Evolutionary conservation across 1,140 invertebrate genomes (phyloP).

Genomic region (Psix sp.): DNA sequence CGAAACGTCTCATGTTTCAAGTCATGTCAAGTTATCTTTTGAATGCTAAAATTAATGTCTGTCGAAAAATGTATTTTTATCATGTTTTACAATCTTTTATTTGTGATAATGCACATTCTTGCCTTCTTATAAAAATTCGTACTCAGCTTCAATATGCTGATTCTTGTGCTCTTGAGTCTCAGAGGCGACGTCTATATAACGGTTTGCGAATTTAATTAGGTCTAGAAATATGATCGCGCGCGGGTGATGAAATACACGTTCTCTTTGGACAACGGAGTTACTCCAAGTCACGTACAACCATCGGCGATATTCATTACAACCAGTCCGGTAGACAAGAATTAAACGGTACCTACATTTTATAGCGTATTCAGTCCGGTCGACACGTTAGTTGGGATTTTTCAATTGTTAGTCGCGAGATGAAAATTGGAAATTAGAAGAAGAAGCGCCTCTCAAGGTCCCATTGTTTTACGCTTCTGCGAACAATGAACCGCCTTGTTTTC

Average conservation of each 20-base stretch:
- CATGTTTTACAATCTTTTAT: no score
- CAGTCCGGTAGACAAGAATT: constrained; percentile 38
- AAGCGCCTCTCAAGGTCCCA: constrained; percentile 2
- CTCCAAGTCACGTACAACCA: constrained; percentile 42
- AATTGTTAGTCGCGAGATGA: constrained; percentile 20
- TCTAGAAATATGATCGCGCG: constrained; percentile 23
- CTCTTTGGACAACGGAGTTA: constrained; percentile 35
- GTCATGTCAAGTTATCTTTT: no score
- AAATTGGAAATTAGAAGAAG: constrained; percentile 10
- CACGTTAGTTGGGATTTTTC: constrained; percentile 26
- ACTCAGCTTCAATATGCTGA: no score
- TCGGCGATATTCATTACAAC: constrained; percentile 45
- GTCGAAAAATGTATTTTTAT: no score
- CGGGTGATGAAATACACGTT: constrained; percentile 45
- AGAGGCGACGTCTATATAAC: constrained; percentile 8
- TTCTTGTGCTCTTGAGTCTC: no score
- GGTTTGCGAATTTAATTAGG: constrained; percentile 43
- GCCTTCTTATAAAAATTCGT: no score
- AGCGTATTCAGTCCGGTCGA: constrained; percentile 16
- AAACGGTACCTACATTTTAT: constrained; percentile 38
- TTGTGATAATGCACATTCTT: no score
- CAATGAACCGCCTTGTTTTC: constrained; percentile 50
- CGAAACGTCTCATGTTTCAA: no score
- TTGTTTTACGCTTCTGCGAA: constrained; percentile 15
- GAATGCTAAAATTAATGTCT: no score